Conservation (phyloP, 2,888 invertebrate species). For the Anticlea derivata region DNA sequence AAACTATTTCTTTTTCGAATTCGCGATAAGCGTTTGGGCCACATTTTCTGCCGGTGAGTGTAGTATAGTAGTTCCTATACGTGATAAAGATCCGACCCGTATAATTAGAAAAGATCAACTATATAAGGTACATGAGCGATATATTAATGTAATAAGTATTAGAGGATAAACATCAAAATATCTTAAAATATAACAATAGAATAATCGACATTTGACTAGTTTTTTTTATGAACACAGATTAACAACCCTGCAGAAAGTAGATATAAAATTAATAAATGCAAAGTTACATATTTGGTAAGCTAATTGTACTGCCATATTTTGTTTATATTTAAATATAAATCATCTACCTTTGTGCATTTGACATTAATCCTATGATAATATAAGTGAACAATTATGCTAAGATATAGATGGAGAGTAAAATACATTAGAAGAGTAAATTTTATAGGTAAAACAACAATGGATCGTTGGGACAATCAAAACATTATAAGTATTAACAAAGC, state of each 20-base stretch:
- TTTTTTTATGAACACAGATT: slow-evolving; percentile 58
- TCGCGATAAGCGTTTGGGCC: too few relatives aligned
- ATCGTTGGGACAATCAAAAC: slow-evolving; percentile 38
- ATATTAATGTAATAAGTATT: not conserved
- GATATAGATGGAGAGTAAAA: slow-evolving; percentile 36
- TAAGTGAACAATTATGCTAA: slow-evolving; percentile 34
- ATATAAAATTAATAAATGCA: slow-evolving; percentile 40
- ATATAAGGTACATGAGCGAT: slow-evolving; percentile 2
- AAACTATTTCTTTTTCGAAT: too few relatives aligned
- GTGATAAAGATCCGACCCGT: too few relatives aligned
- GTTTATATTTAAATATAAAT: slow-evolving; percentile 19
- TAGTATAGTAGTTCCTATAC: too few relatives aligned
- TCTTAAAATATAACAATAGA: slow-evolving; percentile 21
- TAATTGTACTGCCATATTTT: slow-evolving; percentile 9
- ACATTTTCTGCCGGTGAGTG: too few relatives aligned
- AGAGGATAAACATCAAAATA: not conserved
- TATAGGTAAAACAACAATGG: slow-evolving; percentile 38
- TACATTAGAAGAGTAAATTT: slow-evolving; percentile 41
- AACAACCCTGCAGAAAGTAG: slow-evolving; percentile 57
- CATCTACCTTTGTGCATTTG: slow-evolving; percentile 28
- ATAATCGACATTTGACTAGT: slow-evolving; percentile 50
- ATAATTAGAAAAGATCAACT: too few relatives aligned
- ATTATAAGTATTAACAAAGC: slow-evolving; percentile 22
- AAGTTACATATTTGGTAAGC: slow-evolving; percentile 17
- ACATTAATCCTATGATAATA: slow-evolving; percentile 37